Evolutionary conservation across 1,140 invertebrate genomes (phyloP).

Genomic region (Drosophila teissieri): DNA sequence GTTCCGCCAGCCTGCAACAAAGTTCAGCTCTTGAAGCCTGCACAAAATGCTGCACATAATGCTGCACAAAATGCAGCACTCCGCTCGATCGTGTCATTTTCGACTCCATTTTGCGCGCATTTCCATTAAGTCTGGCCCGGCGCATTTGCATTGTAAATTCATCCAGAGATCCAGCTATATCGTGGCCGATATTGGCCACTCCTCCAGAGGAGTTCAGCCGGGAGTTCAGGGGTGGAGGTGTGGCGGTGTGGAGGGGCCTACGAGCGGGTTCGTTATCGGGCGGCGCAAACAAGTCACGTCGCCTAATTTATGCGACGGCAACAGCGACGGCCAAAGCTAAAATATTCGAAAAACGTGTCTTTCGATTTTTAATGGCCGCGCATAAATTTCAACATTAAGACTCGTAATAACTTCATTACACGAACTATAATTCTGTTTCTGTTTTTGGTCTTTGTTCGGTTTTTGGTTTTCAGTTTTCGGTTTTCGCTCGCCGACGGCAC

Average conservation of each 20-base stretch:
- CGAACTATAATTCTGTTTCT: slow-evolving; percentile 73
- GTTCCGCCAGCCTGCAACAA: slow-evolving; percentile 79
- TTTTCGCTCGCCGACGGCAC: slow-evolving; percentile 38
- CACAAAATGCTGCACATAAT: slow-evolving; percentile 59
- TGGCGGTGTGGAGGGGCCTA: not conserved
- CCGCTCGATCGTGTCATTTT: slow-evolving; percentile 35
- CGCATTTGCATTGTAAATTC: slow-evolving; percentile 80
- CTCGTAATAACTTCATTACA: slow-evolving; percentile 83
- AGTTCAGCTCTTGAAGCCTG: slow-evolving; percentile 63
- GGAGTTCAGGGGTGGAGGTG: not conserved
- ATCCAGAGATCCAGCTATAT: slow-evolving; percentile 24
- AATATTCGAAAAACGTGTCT: slow-evolving; percentile 82
- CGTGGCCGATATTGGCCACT: slow-evolving; percentile 62
- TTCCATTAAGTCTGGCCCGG: slow-evolving; percentile 58
- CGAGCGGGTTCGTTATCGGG: slow-evolving; percentile 63
- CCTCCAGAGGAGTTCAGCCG: not conserved
- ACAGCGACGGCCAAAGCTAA: slow-evolving; percentile 59
- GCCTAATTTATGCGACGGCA: slow-evolving; percentile 78
- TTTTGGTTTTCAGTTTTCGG: slow-evolving; percentile 5
- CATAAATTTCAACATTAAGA: slow-evolving; percentile 82
- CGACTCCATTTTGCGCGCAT: slow-evolving; percentile 62
- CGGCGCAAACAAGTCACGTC: slow-evolving; percentile 78
- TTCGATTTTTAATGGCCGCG: slow-evolving; percentile 80
- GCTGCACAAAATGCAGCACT: not conserved
- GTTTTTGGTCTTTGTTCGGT: slow-evolving; percentile 32